phyloP scores from a whole-genome alignment of 2,113 vertebrate species.

The Mormyrus iriodes region DNA sequence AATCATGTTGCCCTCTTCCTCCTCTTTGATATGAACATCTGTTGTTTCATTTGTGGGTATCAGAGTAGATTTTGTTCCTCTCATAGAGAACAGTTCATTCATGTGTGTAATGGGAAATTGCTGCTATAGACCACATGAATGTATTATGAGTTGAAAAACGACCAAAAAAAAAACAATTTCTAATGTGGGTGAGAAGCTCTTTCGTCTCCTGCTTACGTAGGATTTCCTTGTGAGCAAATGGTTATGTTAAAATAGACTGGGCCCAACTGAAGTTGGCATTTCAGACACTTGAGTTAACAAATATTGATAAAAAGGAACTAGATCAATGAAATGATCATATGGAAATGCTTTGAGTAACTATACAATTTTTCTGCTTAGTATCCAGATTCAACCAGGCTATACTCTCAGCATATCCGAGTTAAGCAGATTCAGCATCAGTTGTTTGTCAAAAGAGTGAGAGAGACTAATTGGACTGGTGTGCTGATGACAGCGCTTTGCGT shows the following conservation, averaged over 20 bases:
- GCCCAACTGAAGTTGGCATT: not conserved
- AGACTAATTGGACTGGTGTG: not conserved
- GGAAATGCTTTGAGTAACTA: not conserved
- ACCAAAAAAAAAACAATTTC: conserved; percentile 36
- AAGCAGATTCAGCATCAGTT: not conserved
- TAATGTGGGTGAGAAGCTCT: conserved; percentile 27
- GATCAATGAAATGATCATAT: not conserved
- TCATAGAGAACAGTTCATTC: conserved; percentile 21
- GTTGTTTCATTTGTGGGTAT: conserved; percentile 40
- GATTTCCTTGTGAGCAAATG: conserved; percentile 28
- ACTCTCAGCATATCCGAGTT: not conserved
- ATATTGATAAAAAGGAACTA: not conserved
- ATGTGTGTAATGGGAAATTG: conserved; percentile 21
- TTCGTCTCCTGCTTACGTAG: conserved; percentile 23
- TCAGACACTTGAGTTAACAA: not conserved
- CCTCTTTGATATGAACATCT: conserved; percentile 33
- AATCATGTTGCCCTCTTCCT: not conserved
- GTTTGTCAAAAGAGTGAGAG: not conserved
- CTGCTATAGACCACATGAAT: conserved; percentile 35
- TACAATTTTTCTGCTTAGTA: not conserved
- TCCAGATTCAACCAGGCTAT: not conserved
- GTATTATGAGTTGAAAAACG: conserved; percentile 13
- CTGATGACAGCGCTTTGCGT: not conserved
- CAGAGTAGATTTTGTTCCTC: conserved; percentile 22
- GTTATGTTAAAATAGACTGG: not conserved